Percentiles rank a stretch among this genome's conserved stretches.
Evolutionary conservation across 2,888 invertebrate species (phyloP).

Genomic region (Cotesia congregata): DNA sequence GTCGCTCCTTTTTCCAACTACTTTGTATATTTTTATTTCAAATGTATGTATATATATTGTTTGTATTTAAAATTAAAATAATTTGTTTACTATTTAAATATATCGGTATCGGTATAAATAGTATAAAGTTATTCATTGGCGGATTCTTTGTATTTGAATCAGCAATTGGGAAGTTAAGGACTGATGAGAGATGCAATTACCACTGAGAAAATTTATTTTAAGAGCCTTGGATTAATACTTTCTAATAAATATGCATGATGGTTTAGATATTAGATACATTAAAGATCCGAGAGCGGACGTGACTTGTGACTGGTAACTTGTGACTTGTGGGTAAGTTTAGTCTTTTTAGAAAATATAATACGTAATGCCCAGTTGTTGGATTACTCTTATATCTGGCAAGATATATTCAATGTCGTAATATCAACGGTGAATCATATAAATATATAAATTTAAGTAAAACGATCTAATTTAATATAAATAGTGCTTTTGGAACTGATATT

Average conservation of each 20-base stretch:
- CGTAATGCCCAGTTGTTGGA: background rate
- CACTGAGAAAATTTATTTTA: constrained; percentile 1
- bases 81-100: constrained; percentile 5
- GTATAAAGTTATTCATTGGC: background rate
- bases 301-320: background rate
- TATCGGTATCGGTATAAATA: background rate
- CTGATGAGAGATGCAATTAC: background rate
- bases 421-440: constrained; percentile 1
- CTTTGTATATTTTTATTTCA: background rate
- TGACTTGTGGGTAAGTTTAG: background rate
- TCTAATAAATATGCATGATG: background rate
- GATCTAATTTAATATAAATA: constrained; percentile 13
- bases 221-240: background rate
- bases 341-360: constrained; percentile 12
- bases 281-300: background rate
- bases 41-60: constrained; percentile 47
- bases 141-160: no score
- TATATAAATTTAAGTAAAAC: no score
- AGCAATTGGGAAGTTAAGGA: no score
- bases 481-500: constrained; percentile 2
- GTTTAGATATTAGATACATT: no score
- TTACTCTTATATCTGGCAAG: background rate
- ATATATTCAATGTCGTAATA: constrained; percentile 8
- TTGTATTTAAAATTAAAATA: constrained; percentile 20
- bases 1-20: constrained; percentile 60